Base-by-base conservation (phyloP, 2,113 vertebrate species). In the Notarius quadriscutis region DNA sequence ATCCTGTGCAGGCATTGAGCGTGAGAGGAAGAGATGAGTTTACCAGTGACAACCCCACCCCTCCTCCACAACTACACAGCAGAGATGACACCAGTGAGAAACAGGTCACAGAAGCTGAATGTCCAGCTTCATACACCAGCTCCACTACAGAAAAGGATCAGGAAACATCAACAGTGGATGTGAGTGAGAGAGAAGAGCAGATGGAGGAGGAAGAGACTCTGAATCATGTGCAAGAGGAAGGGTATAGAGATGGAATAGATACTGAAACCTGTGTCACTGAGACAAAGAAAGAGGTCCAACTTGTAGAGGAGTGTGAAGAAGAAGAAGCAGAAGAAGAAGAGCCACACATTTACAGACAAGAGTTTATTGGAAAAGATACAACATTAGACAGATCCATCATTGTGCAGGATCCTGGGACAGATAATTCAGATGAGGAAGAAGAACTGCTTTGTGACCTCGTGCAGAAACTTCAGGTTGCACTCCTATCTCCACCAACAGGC, bases 401-500 rank as follows among this genome's bases (percentile, higher is more conserved):
- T 30, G 58, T 87, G 41, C 74, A 79, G 79, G 81, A 89, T 85
- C 83, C n/a, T 86, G 88, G 86, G 89, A 88, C 9, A 1, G 89
- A 86, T 86, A 84, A 87, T 87, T 84, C 71, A 81, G 92, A 92
- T 81, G 83, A 65, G 34, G 85, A 89, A 22, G 71, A 75, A 89
- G 84, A 92, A 27, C 91, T 95, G 81, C 89, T 97, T 14, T 92
- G 93, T 86, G 92, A 95, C 57, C 85, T 96, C 0, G 86, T 96
- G 65, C 93, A 93, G 71, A 93, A 92, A 90, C 92, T 98, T 89
- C 94, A 93, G 87, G 83, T 91, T 57, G 87, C 79, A 0, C 92
- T 97, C 78, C 91, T 92, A 75, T 92, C 95, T 81, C 90, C 41
- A 15, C 87, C 92, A 34, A 50, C 93, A 95, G 94, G 96, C 96